Base-by-base conservation (phyloP, 2,113 vertebrate genomes). In the Scomber colias region DNA sequence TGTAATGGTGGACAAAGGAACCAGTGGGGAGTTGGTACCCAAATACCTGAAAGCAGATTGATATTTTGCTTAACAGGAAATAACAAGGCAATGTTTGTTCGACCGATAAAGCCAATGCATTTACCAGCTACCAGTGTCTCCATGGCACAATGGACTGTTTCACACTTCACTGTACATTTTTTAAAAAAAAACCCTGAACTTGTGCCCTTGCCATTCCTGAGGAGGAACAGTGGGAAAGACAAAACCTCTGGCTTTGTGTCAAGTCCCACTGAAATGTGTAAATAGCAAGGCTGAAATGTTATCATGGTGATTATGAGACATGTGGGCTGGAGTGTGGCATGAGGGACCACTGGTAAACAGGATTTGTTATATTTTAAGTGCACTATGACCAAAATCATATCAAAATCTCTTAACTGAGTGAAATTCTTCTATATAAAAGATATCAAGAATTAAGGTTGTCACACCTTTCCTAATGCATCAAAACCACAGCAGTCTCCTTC, bases 71-170 rank as follows among this genome's bases (percentile, higher is more conserved):
- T 51, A 77, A 75, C 24, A 8, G 59, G 50, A 63, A 80, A 76
- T 55, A 91, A 92, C 88, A 90, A 87, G 64, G 80, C 81, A 13
- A 69, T 70, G 79, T 85, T 91, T 88, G 88, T 90, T 79, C 75
- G 71, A 82, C 14, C 40, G 9, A 46, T 82, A 86, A 86, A 89
- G 84, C 87, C 51, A 86, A 82, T 76, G 65, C 69, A 81, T 87
- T 81, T 79, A 85, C 81, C 86, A 80, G 89, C 70, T 86, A 75
- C 81, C 71, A 75, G 78, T 63, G 75, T 81, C 81, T 78, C 78
- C 61, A 10, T 9, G 21, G 53, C 50, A 91, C 86, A 89, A 83
- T 82, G 70, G 77, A 57, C 60, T n/a, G 15, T 65, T 90, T 89
- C 79, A 88, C 75, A 64, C 19, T 31, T 11, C 13, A 51, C 49